phyloP scores from a whole-genome alignment of 2,797 vertebrate species.

The Hipposideros larvatus region DNA sequence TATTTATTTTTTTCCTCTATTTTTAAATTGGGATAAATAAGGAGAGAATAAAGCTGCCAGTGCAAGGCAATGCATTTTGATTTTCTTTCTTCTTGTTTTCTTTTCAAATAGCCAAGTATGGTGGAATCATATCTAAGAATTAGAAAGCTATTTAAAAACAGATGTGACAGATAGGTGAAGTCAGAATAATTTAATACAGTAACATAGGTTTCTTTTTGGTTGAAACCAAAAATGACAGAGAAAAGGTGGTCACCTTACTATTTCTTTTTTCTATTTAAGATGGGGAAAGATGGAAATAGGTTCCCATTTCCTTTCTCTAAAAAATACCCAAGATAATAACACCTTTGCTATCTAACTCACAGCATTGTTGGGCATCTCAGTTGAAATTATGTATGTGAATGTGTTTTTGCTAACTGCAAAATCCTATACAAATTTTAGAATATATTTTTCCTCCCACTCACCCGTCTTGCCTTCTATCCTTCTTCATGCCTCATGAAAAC shows the following conservation, averaged over 20 bases:
- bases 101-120: not conserved
- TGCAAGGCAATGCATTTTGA: not conserved
- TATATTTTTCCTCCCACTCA: not conserved
- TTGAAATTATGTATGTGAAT: not conserved
- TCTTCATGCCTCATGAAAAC: not conserved
- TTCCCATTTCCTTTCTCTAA: not conserved
- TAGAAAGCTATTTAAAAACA: not conserved
- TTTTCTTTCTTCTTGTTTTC: not conserved
- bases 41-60: not conserved
- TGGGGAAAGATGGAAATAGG: not conserved
- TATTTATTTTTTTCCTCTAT: not conserved
- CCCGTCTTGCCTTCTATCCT: not conserved
- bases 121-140: not conserved
- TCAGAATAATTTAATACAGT: not conserved
- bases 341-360: not conserved
- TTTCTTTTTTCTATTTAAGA: not conserved
- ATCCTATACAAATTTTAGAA: not conserved
- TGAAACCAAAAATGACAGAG: not conserved
- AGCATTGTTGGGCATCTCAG: not conserved
- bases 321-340: not conserved
- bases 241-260: not conserved
- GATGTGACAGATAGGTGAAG: not conserved
- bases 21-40: conserved; percentile 9
- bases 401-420: not conserved
- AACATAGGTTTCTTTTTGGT: not conserved